phyloP scores from a whole-genome alignment of 2,888 invertebrate species.

The Lithodes maja region DNA sequence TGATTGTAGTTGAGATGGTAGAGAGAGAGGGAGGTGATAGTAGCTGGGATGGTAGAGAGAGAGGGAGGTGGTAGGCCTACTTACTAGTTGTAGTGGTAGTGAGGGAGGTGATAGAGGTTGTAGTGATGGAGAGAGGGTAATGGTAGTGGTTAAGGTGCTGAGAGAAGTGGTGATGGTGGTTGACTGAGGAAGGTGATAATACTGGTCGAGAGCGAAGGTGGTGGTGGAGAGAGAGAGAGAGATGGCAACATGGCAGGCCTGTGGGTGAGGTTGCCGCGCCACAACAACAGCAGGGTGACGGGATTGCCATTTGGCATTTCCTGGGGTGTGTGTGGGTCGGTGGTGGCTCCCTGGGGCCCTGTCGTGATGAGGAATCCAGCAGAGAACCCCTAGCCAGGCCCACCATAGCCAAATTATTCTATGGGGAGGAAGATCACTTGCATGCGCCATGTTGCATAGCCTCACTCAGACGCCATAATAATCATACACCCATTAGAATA shows the following conservation, averaged over 20 bases:
- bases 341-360: neutral
- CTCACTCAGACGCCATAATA: too few relatives aligned
- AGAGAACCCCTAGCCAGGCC: neutral
- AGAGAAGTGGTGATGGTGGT: neutral
- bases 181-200: neutral
- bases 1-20: neutral
- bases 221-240: neutral
- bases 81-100: neutral
- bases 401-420: neutral
- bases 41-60: neutral
- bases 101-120: neutral
- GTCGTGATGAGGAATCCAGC: slow-evolving; percentile 23
- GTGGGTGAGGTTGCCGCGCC: neutral
- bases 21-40: neutral
- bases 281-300: neutral
- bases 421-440: neutral
- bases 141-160: neutral
- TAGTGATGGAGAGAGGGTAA: neutral
- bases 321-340: slow-evolving; percentile 6
- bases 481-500: too few relatives aligned
- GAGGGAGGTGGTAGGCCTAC: too few relatives aligned
- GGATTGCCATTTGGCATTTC: slow-evolving; percentile 6
- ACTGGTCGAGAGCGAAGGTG: neutral
- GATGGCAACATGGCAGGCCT: neutral
- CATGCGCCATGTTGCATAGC: neutral